Evolutionary conservation across 1,140 invertebrate species (phyloP), one percentile per base, ranked within the genome.

Genomic region (Dreissena polymorpha): DNA sequence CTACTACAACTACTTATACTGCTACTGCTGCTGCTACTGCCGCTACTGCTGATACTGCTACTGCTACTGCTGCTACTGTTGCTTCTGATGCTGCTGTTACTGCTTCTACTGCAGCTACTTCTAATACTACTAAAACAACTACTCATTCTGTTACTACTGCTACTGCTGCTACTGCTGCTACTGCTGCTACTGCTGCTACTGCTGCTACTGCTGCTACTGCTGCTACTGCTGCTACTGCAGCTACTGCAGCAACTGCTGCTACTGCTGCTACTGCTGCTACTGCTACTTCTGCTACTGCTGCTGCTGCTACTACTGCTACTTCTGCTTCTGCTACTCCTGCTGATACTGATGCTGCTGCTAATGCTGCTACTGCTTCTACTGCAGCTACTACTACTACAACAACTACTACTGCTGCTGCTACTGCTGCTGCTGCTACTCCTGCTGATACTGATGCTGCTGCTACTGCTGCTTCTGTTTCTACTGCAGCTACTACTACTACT

Each of bases 121-220:
- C 74, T 18, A 29, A 55, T 29, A 29, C 55, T n/a, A 65, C 74
- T 39, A 29, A 1, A 39, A 64, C 74, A 5, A 65, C 57, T 49
- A 64, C 74, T 29, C 49, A 10, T 39, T 64, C 74, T 39, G 65
- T 55, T 63, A 64, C 74, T 29, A 76, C 57, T 49, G 65, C 74
- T n/a, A 64, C 74, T 39, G 63, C 74, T 18, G 50, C 74, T 65
- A 64, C 74, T 29, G 63, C 74, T 10, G 65, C 55, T 29, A 64
- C 74, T 65, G 63, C 74, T 39, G 65, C 74, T 39, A 64, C 55
- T 63, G 63, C 74, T 18, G 65, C 74, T 8, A 64, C 74, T 25
- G 63, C 74, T 65, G 65, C 74, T 39, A 64, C 57, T 65, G 63
- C 57, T 25, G 65, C 74, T 39, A 10, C 74, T 39, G 63, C 57